These are phyloP conservation scores for Pygoscelis antarcticus DNA, from an alignment of 2,113 vertebrate genomes.

Conservation along the genomic window DNA sequence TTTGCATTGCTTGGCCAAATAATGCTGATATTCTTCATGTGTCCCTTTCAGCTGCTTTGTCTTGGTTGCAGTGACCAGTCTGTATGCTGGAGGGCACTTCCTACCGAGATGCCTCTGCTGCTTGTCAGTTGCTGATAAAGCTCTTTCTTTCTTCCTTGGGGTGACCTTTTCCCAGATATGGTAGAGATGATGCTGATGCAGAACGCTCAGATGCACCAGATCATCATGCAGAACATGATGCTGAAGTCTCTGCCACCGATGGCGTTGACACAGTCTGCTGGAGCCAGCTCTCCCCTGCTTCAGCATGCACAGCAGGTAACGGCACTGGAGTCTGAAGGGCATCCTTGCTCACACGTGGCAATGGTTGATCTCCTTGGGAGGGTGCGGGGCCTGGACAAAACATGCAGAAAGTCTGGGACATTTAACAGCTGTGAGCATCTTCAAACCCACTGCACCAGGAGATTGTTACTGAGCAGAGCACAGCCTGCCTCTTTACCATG, in stretches of 20 bases:
- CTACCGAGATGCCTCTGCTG: not conserved
- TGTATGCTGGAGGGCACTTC: not conserved
- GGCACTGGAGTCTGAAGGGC: not conserved
- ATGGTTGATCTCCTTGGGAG: not conserved
- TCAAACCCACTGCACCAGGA: not conserved
- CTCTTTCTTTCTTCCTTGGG: not conserved
- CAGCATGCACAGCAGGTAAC: conserved; percentile 61
- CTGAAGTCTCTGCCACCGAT: conserved; percentile 80
- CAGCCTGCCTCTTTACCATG: not conserved
- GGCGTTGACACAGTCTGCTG: not conserved
- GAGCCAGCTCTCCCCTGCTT: not conserved
- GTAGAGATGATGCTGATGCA: conserved; percentile 90
- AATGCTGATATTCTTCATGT: not conserved
- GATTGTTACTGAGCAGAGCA: not conserved
- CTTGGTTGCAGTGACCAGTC: not conserved
- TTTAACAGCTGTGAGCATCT: not conserved
- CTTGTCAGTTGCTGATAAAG: not conserved
- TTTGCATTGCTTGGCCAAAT: not conserved
- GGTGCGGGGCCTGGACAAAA: not conserved
- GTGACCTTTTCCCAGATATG: conserved; percentile 74
- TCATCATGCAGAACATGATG: conserved; percentile 90
- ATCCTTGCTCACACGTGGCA: not conserved
- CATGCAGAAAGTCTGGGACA: not conserved
- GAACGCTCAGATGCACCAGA: conserved; percentile 89
- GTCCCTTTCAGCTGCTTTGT: not conserved